Base-by-base conservation (phyloP, 2,888 invertebrate species). In the Yponomeuta plumbellus region DNA sequence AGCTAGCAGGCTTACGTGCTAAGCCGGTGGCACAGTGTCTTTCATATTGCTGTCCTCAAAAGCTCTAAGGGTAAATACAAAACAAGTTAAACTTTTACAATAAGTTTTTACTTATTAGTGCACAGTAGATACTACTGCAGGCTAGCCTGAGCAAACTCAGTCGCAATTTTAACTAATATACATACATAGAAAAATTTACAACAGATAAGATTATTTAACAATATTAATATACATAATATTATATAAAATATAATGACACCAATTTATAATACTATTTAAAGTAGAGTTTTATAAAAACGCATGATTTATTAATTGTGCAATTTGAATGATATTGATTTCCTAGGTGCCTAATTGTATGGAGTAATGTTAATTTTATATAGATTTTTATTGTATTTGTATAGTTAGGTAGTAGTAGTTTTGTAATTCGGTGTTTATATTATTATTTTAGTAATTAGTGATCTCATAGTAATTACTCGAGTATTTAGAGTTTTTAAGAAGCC, bases 251-350 rank as follows among this genome's bases (percentile, higher is more conserved):
- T 34, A 20, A 63, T 63, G 63, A 63, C 63, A 63, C 63, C 63
- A 63, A 63, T 63, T 63, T 63, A 63, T 22, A 52, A 52, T 44
- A 44, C 23, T n/a, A 61, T 61, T 21, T 39, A 23, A 61, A 61
- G 21, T 63, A 63, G 22, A 44, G 22, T 44, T 63, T 63, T 63
- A 44, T 44, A 63, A 20, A 21, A 44, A 59, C 22, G 63, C 63
- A 63, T 63, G 63, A 44, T 63, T 63, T 63, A 63, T 63, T 44
- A 40, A 63, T 63, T 63, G 44, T 63, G 63, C 63, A 13, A 44
- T 11, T 63, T 63, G 21, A 44, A 34, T 59, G 21, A 61, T 61
- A 26, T 63, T 63, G 22, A 22, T 63, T 63, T 63, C 20, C 44
- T 63, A 44, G 44, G 39, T 40, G 63, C 63, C 63, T 63, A 44